A percentile compares a stretch with the other conserved stretches of the same genome.
These are phyloP conservation scores for Eupithecia dodoneata DNA, from an alignment of 2,888 invertebrate genomes.

Conservation along the genomic window DNA sequence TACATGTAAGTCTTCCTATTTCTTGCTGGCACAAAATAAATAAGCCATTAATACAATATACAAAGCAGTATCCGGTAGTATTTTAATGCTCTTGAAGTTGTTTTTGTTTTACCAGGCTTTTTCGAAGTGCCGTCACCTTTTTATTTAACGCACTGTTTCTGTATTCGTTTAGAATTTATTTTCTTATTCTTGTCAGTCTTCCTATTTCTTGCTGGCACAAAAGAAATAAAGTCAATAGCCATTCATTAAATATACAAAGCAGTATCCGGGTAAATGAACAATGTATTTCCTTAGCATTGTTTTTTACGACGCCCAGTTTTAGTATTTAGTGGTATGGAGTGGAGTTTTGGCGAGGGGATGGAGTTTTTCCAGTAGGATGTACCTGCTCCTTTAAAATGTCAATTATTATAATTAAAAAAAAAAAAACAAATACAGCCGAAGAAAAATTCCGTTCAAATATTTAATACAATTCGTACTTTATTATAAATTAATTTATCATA, in stretches of 20 bases:
- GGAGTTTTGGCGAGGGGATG: neutral
- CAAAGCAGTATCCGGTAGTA: neutral
- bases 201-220: neutral
- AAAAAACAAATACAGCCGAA: neutral
- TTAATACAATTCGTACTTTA: neutral
- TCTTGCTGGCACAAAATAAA: neutral
- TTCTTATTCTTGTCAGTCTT: neutral
- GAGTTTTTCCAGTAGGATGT: neutral
- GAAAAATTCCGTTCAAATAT: neutral
- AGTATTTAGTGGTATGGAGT: neutral
- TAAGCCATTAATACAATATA: neutral
- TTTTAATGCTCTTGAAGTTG: neutral
- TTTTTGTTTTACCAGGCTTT: neutral
- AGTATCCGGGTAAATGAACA: neutral
- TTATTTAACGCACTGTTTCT: neutral
- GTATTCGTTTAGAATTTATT: neutral
- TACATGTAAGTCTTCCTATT: neutral
- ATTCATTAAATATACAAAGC: slow-evolving; percentile 9
- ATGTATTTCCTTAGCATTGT: neutral
- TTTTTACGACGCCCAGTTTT: neutral
- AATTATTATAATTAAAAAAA: neutral
- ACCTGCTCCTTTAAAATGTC: neutral
- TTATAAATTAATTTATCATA: slow-evolving; percentile 6
- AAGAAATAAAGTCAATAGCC: neutral
- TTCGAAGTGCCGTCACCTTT: neutral